Base-by-base conservation (phyloP, 2,888 invertebrate species). In the Drosophila nr. perissopoda region DNA sequence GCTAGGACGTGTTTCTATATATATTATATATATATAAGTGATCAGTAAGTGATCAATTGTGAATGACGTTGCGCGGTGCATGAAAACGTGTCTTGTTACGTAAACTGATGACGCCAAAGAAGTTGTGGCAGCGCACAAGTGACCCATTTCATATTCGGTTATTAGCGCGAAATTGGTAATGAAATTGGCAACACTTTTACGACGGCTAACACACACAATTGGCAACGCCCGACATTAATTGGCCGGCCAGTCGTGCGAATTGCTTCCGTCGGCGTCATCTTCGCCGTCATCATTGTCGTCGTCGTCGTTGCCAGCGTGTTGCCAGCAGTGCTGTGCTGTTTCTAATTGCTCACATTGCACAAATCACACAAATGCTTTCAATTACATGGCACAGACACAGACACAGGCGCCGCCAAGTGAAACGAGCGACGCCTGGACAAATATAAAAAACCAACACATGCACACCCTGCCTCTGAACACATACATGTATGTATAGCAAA, bases 281-380 rank as follows among this genome's bases (percentile, higher is more conserved):
- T 36, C 42, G 29, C 38, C 42, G 25, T 42, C n/a, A 59, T 58
- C 64, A 49, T 25, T 42, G 42, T 49, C 57, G 38, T 8, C 38
- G 49, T 42, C 61, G 49, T 42, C 61, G 18, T 27, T 40, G 38
- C 25, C 27, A 31, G 33, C 42, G 33, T 54, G 34, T 40, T 48
- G 52, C 48, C 54, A 52, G 66, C 74, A 62, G 38, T 46, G 46
- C 36, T 33, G 49, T 58, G 67, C 62, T 57, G 70, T 52, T 53
- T 51, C 73, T 87, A 84, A 89, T 87, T 89, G 82, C 77, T 82
- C 85, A 61, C 88, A 86, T 86, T 89, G 84, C 88, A 86, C 88
- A 89, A 89, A 89, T 86, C 89, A 84, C 87, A 87, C 89, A 87
- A 85, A 85, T 87, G 87, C 89, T 87, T 85, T 85, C 85, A 88